Percentiles rank a stretch among this genome's conserved stretches.
Conservation (phyloP, 2,888 invertebrate species). For the Eledona agricola region DNA sequence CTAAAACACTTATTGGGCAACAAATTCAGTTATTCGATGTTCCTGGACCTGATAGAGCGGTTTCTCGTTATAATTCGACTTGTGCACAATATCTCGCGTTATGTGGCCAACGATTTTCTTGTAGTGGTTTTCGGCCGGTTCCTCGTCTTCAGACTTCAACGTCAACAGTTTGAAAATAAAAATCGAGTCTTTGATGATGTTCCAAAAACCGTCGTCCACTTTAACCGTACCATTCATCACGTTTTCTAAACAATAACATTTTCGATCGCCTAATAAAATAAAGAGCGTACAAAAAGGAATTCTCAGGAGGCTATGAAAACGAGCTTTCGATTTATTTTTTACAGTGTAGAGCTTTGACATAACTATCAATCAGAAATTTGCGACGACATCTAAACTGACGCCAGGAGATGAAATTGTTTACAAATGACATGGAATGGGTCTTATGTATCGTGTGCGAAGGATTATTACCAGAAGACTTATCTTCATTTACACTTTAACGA, state of each 20-base stretch:
- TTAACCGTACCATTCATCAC: slow-evolving; percentile 21
- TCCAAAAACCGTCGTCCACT: slow-evolving; percentile 30
- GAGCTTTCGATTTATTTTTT: too few species aligned
- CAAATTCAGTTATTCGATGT: neutral
- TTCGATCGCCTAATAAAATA: neutral
- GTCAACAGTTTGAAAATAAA: slow-evolving; percentile 27
- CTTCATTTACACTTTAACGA: too few species aligned
- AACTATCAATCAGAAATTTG: too few species aligned
- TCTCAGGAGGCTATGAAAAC: too few species aligned
- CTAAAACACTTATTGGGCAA: slow-evolving; percentile 7
- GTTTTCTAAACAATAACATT: slow-evolving; percentile 20
- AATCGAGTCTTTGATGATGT: slow-evolving; percentile 33
- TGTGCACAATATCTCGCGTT: slow-evolving; percentile 17
- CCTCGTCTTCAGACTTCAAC: slow-evolving; percentile 16
- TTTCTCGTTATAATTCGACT: slow-evolving; percentile 16
- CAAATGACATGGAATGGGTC: too few species aligned
- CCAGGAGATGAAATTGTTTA: too few species aligned
- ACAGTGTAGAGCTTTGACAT: too few species aligned
- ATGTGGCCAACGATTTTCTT: slow-evolving; percentile 24
- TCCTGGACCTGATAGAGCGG: slow-evolving; percentile 7
- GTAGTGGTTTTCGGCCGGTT: slow-evolving; percentile 19
- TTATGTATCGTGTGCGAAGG: too few species aligned
- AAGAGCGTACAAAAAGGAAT: too few species aligned
- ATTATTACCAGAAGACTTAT: too few species aligned
- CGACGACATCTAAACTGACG: too few species aligned